Evolutionary conservation across 2,888 invertebrate species (phyloP).

Genomic region (Coenonympha arcania): DNA sequence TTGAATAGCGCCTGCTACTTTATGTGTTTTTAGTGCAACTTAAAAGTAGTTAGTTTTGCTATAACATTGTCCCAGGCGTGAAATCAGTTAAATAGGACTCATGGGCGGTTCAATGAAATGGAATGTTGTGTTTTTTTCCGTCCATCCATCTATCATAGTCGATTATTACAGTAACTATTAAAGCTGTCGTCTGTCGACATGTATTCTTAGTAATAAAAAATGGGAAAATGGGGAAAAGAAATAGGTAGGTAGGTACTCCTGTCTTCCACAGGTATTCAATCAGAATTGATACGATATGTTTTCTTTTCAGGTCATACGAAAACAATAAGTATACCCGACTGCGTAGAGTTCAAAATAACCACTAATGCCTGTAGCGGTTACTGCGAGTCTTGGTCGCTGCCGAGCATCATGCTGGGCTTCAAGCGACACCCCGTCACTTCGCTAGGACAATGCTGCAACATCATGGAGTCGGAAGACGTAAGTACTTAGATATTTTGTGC

Average conservation of each 20-base stretch:
- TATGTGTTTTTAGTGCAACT: background rate
- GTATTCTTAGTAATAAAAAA: too few species aligned
- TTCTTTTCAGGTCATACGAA: constrained; percentile 82
- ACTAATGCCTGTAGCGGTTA: constrained; percentile 91
- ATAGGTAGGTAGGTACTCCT: too few species aligned
- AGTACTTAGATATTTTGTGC: too few species aligned
- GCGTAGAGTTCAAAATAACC: constrained; percentile 87
- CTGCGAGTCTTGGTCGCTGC: constrained; percentile 90
- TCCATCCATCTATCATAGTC: too few species aligned
- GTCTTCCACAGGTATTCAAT: too few species aligned
- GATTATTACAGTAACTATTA: too few species aligned
- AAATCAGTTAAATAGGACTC: too few species aligned
- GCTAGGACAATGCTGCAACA: constrained; percentile 90
- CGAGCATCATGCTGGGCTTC: constrained; percentile 76
- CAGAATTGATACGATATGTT: too few species aligned
- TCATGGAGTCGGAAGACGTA: constrained; percentile 90
- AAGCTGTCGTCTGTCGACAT: too few species aligned
- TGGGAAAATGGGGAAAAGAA: too few species aligned
- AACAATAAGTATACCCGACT: constrained; percentile 86
- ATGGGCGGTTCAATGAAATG: too few species aligned
- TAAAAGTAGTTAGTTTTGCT: background rate
- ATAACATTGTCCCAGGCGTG: background rate
- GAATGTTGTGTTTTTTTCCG: too few species aligned
- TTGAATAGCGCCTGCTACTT: background rate
- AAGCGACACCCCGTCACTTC: constrained; percentile 80